These are phyloP conservation scores for Lymantria monacha DNA, from an alignment of 2,888 invertebrate species.

Conservation along the genomic window DNA sequence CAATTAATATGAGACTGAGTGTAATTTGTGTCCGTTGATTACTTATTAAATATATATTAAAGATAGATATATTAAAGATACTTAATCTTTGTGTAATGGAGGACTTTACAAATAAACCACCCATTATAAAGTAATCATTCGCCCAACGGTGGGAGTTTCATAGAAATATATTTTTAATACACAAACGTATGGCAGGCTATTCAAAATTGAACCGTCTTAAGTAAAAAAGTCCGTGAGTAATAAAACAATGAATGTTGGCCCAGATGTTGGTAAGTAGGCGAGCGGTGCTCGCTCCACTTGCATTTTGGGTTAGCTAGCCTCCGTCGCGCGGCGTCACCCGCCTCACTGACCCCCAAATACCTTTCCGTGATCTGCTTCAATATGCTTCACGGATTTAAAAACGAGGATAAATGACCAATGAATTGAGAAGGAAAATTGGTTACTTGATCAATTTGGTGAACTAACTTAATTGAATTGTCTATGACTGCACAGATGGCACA, in stretches of 20 bases:
- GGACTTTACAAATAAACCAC: too few relatives aligned
- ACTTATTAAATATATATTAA: too few relatives aligned
- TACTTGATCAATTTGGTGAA: background rate
- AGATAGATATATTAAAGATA: too few relatives aligned
- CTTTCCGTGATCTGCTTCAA: constrained; percentile 7
- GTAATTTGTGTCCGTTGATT: too few relatives aligned
- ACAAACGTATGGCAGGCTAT: too few relatives aligned
- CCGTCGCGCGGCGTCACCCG: constrained; percentile 5
- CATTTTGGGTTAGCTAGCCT: constrained; percentile 25
- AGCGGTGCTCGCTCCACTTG: constrained; percentile 28
- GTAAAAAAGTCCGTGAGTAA: constrained; percentile 4
- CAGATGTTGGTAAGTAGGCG: constrained; percentile 20
- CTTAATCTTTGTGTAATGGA: too few relatives aligned
- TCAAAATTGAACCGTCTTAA: background rate
- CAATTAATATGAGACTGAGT: too few relatives aligned
- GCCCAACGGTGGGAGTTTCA: too few relatives aligned
- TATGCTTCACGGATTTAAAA: constrained; percentile 1
- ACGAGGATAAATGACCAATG: background rate
- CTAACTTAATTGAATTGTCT: too few relatives aligned
- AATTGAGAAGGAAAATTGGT: background rate
- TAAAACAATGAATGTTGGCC: constrained; percentile 16
- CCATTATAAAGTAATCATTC: too few relatives aligned
- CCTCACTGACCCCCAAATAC: constrained; percentile 5
- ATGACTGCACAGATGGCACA: too few relatives aligned
- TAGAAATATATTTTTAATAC: too few relatives aligned